Evolutionary conservation across 2,888 invertebrate genomes (phyloP), one percentile per base, ranked within the genome.

Genomic region (Aleiodes testaceus): DNA sequence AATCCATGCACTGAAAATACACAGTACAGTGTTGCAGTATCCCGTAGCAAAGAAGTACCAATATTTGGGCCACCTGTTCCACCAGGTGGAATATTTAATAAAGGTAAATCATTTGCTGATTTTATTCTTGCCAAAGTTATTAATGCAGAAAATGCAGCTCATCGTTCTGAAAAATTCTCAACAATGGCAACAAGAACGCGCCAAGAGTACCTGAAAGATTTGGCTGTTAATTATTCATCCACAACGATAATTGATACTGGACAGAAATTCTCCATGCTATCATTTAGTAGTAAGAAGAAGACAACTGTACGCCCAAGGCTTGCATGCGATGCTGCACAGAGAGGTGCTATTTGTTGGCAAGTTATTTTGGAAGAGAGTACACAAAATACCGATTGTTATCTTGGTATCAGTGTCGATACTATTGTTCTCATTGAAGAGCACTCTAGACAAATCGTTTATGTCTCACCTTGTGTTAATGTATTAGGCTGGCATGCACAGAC

Each of bases 61-160:
- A 92, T 96, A 74, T 98, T 98, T 88, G 98, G 98, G 49, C 98
- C 98, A n/a, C 95, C 97, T 0, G 93, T 98, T 78, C 94, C 95
- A 79, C 92, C 94, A 78, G 94, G 94, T 69, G 96, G 95, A 4
- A 92, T 93, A 36, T 98, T 97, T 87, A 92, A 93, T 11, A 97
- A 97, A 87, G 95, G 95, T 69, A 94, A 95, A 88, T 92, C 93
- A n/a, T 98, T 98, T 87, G 94, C 95, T n/a, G 97, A 98, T 86
- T 96, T 98, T 87, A 90, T 98, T 61, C 89, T 98, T 81, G 95
- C 97, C 70, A 98, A 98, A 92, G 94, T 97, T 49, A 96, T 98
- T 77, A 98, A 98, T 88, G 98, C 97, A 22, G 98, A 98, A 87
- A 97, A 97, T 88, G 97, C 98, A 11, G 97, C 97, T 11, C 97